A percentile compares a stretch with the other conserved stretches of the same genome.
Conservation (phyloP, 2,113 vertebrate species). For the Zapus hudsonius region DNA sequence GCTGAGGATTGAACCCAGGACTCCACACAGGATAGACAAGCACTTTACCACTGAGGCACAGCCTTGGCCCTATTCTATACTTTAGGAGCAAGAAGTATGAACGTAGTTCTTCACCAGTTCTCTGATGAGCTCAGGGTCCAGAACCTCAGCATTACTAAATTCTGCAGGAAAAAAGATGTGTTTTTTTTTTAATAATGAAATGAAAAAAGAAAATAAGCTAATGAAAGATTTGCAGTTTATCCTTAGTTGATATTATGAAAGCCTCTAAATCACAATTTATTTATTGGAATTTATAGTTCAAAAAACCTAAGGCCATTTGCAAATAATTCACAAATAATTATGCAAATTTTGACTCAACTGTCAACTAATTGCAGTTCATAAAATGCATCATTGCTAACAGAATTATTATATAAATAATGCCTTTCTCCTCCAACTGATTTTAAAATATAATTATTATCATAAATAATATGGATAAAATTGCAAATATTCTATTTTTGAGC, state of each 20-base stretch:
- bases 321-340: constrained; percentile 67
- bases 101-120: background rate
- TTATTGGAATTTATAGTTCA: constrained; percentile 49
- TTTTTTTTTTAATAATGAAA: constrained; percentile 34
- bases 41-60: no score
- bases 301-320: constrained; percentile 40
- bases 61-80: background rate
- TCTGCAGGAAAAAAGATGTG: background rate
- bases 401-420: constrained; percentile 23
- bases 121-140: background rate
- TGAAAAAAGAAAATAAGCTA: constrained; percentile 14
- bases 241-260: constrained; percentile 34
- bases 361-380: background rate
- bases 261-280: constrained; percentile 2
- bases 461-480: background rate
- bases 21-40: no score
- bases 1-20: no score
- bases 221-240: constrained; percentile 11
- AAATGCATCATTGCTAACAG: background rate
- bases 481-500: constrained; percentile 15
- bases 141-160: background rate
- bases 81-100: background rate
- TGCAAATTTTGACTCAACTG: constrained; percentile 26
- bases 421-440: background rate
- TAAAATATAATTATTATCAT: background rate